phyloP scores from a whole-genome alignment of 2,113 vertebrate species.

The Hypanus sabinus region DNA sequence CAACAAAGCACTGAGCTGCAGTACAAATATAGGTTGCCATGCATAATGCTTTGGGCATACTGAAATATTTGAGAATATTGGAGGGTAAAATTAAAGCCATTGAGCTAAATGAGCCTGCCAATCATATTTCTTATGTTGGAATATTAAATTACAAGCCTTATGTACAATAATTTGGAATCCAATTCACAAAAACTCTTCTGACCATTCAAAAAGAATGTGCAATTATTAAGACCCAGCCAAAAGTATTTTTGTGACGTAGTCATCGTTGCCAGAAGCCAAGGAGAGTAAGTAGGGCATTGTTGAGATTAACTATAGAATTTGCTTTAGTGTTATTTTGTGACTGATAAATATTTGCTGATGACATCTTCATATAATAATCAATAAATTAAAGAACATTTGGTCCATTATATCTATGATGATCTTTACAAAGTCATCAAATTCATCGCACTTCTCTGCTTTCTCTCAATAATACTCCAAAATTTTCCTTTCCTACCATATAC shows the following conservation, averaged over 20 bases:
- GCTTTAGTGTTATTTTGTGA: not conserved
- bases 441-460: too few relatives aligned
- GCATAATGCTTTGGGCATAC: not conserved
- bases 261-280: not conserved
- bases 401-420: too few relatives aligned
- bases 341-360: too few relatives aligned
- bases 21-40: not conserved
- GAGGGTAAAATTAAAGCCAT: not conserved
- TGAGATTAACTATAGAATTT: not conserved
- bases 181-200: not conserved
- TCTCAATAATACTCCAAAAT: too few relatives aligned
- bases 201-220: not conserved
- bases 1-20: not conserved
- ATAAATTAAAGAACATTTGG: too few relatives aligned
- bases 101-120: not conserved
- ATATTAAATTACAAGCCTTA: too few relatives aligned
- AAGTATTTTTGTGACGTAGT: not conserved
- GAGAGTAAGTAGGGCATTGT: too few relatives aligned
- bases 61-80: not conserved
- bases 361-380: too few relatives aligned
- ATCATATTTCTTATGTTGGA: not conserved
- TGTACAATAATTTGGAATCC: not conserved
- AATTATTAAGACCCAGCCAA: not conserved
- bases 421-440: too few relatives aligned
- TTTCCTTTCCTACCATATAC: too few relatives aligned